Base-by-base conservation (phyloP, 2,113 vertebrate species). In the Tonatia bakeri region DNA sequence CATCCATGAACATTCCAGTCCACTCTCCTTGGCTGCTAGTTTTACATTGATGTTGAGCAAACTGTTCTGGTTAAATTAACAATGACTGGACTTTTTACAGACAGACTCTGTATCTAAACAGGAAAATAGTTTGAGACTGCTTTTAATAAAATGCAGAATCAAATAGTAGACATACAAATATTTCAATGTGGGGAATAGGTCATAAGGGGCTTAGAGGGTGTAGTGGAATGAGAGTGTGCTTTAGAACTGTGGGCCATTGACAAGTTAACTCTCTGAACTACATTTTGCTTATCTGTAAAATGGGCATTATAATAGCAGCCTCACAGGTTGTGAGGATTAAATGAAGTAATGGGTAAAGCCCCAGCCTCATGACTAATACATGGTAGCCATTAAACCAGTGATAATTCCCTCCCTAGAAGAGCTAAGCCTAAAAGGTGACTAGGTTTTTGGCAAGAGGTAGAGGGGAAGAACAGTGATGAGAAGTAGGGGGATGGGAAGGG, bases 251-350 rank as follows among this genome's bases (percentile, higher is more conserved):
- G 72, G 67, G 50, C 26, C 33, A 56, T 12, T 80, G 36, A 26
- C 28, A 90, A 11, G 38, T 89, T 90, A 81, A 89, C 10, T 88
- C 26, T 45, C 20, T 43, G 72, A 76, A 67, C 50, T 91, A 50
- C 38, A 81, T 96, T 96, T 90, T 90, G 65, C 7, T 95, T 92
- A 69, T 54, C 33, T 95, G 9, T 87, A 70, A 90, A 97, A 92
- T 59, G 84, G 1, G 72, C 69, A 81, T 96, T 91, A 36, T 64
- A 75, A 70, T 54, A 94, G 38, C 52, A 86, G 19, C 50, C 45
- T 69, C 45, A 94, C 8, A 33, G 54, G 43, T 65, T 95, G 45
- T 91, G 43, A 94, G 52, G 47, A 87, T 87, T 94, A 76, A 90
- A 59, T 86, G 82, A 91, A 26, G 40, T 90, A 52, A 87, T 75